phyloP scores from a whole-genome alignment of 1,140 invertebrate genomes.

The Apis cerana region DNA sequence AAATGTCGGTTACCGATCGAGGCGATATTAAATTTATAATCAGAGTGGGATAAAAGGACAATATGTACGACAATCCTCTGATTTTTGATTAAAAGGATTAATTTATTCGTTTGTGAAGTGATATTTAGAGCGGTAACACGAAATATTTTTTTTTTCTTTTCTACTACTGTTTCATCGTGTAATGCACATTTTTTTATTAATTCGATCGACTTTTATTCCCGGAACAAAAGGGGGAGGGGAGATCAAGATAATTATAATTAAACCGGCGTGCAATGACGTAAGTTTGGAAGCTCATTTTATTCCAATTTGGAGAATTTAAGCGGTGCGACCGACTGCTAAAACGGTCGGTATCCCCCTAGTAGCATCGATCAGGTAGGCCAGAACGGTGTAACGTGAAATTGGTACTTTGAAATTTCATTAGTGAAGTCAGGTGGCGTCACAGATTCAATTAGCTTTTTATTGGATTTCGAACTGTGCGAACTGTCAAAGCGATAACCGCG shows the following conservation, averaged over 20 bases:
- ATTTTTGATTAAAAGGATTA: too few relatives aligned
- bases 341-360: slow-evolving; percentile 7
- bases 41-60: too few relatives aligned
- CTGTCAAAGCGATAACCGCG: slow-evolving; percentile 77
- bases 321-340: slow-evolving; percentile 57
- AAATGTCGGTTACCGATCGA: too few relatives aligned
- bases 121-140: too few relatives aligned
- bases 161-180: too few relatives aligned
- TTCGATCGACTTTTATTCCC: neutral
- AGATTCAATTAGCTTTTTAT: slow-evolving; percentile 82
- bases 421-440: slow-evolving; percentile 81
- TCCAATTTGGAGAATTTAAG: slow-evolving; percentile 67
- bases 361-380: slow-evolving; percentile 65
- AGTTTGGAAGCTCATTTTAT: slow-evolving; percentile 66
- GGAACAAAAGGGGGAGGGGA: neutral
- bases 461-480: slow-evolving; percentile 80
- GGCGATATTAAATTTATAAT: too few relatives aligned
- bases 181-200: neutral
- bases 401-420: slow-evolving; percentile 82
- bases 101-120: too few relatives aligned
- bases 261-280: slow-evolving; percentile 24
- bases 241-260: slow-evolving; percentile 53
- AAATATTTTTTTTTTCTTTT: too few relatives aligned
- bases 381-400: slow-evolving; percentile 79
- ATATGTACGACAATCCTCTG: too few relatives aligned